Evolutionary conservation across 2,113 vertebrate genomes (phyloP), one percentile per base, ranked within the genome.

Genomic region (Gasterosteus aculeatus): DNA sequence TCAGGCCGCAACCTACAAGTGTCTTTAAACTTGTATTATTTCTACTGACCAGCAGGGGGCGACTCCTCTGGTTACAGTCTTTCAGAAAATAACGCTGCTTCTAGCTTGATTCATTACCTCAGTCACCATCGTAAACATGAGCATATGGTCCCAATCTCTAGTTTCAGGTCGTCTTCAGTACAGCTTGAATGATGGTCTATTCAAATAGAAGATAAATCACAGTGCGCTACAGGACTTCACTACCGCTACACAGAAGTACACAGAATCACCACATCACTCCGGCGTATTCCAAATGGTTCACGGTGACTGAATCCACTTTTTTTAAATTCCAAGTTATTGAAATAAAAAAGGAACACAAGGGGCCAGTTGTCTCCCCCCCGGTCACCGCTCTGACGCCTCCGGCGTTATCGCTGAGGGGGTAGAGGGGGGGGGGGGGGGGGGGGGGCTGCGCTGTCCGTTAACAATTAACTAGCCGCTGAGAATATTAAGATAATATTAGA

Each of bases 401-500:
- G 93, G 94, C 93, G 90, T 95, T 96, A 96, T 97, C 95, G 96
- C 93, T 51, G 16, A 93, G 95, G 95, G 69, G 77, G 69, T 78
- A 72, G 88, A 64, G 63, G 51, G 96, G 78, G 95, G 94, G 64
- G 63, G 56, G 96, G 78, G 95, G 94, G 64, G 89, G 93, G 90
- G 80, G 78, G 93, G 96, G 96, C 96, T 95, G 94, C 95, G 95
- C 97, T 95, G 95, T 98, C 96, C 96, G 97, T 96, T 96, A 95
- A 97, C 95, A 98, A 98, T 98, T 97, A 56, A 98, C 96, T 93
- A 94, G 95, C 95, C 95, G 29, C 96, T 95, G 96, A 95, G 96
- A 98, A 98, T 98, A 98, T 98, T 98, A 98, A 97, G 85, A 98
- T 96, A 99, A 98, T 98, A 99, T 99, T 97, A 99, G 98, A 98